A percentile compares a stretch with the other conserved stretches of the same genome.
Evolutionary conservation across 2,888 invertebrate species (phyloP).

Genomic region (Agonum fuliginosum): DNA sequence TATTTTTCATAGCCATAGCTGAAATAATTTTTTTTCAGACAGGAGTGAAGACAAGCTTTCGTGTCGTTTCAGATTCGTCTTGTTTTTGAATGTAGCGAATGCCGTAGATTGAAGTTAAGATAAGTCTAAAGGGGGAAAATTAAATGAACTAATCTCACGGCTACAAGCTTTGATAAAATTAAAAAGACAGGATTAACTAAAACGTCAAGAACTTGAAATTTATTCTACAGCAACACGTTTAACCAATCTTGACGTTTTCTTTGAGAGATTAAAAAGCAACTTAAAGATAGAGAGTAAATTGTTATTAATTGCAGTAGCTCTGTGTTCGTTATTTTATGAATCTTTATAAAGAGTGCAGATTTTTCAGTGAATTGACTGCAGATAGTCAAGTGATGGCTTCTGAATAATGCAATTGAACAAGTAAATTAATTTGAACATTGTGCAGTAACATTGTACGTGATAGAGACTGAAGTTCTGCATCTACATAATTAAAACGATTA

Average conservation of each 20-base stretch:
- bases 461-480: neutral
- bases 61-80: no score
- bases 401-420: neutral
- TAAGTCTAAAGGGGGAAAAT: neutral
- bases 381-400: neutral
- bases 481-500: neutral
- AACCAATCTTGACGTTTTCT: constrained; percentile 1
- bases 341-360: no score
- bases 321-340: no score
- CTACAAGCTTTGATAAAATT: neutral
- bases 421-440: neutral
- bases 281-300: constrained; percentile 2
- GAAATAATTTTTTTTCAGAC: no score
- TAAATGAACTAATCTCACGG: neutral
- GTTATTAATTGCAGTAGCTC: neutral
- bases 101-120: neutral
- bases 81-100: neutral
- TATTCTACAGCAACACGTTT: constrained; percentile 9
- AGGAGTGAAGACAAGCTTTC: no score
- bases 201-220: constrained; percentile 17
- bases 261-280: neutral
- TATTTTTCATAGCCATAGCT: no score
- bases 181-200: neutral
- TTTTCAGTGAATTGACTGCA: neutral
- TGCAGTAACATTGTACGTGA: neutral